Evolutionary conservation across 2,113 vertebrate genomes (phyloP), one percentile per base, ranked within the genome.

Genomic region (Panthera uncia): DNA sequence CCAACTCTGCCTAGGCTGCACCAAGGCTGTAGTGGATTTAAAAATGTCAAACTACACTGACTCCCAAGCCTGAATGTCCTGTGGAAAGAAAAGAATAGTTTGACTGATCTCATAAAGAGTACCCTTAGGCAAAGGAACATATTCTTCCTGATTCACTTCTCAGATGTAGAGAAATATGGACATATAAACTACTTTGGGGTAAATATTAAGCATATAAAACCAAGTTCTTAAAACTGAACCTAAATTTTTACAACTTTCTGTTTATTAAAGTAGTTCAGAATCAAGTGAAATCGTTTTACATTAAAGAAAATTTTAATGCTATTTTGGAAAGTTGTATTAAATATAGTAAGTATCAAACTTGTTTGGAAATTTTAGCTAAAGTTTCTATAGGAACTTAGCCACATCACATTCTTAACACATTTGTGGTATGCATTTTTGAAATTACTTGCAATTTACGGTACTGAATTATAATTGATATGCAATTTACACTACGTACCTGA

Each of bases 331-430:
- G 45, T 94, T 95, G 36, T 69, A 95, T 94, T 92, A 98, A 92
- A 73, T 41, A 93, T 76, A 98, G 7, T 86, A 97, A 96, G 83
- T 85, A 93, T 84, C 68, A 93, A 80, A 97, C 14, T 96, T 97
- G 93, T 89, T 95, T 94, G 38, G 69, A 95, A 97, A 95, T 94
- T 57, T 89, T 96, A 95, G 81, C 80, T 89, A 65, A 91, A 57
- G 82, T 97, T 96, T 96, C 96, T 96, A 88, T 94, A 94, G 87
- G 69, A 96, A 98, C 76, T 96, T 88, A 94, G 90, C 83, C 80
- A 96, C 66, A 97, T 96, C 66, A 91, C 96, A 97, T 95, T 97
- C 86, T 97, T 95, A 97, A 97, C 83, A 97, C 74, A 94, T 90
- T 95, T 97, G 83, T 94, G 95, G 92, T 81, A 92, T 85, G 74